phyloP scores from a whole-genome alignment of 1,140 invertebrate genomes.

The Acyrthosiphon pisum region DNA sequence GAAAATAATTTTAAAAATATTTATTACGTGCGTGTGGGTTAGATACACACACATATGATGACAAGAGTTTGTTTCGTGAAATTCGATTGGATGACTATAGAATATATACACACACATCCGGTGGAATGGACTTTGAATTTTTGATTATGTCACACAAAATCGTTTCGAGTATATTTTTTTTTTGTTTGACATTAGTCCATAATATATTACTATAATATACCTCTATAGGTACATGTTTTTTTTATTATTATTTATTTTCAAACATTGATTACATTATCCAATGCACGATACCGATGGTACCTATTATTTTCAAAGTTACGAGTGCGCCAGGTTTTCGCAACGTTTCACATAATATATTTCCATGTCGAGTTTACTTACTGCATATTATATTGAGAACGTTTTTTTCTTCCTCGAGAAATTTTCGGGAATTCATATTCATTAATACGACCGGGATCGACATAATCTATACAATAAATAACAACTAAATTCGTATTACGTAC shows the following conservation, averaged over 20 bases:
- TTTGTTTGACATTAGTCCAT: slow-evolving; percentile 10
- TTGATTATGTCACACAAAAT: background rate
- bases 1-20: background rate
- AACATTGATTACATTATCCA: background rate
- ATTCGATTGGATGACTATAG: background rate
- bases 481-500: background rate
- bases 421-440: background rate
- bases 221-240: background rate
- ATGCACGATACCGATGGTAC: background rate
- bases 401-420: background rate
- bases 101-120: background rate
- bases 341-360: background rate
- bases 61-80: background rate
- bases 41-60: background rate
- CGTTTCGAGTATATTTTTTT: background rate
- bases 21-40: background rate
- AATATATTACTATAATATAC: background rate
- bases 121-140: background rate
- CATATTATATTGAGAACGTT: background rate
- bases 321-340: background rate
- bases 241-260: background rate
- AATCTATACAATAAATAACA: background rate
- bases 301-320: background rate
- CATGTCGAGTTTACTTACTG: background rate
- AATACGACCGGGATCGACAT: background rate